Conservation (phyloP, 2,797 vertebrate genomes). For the Chiroxiphia lanceolata region DNA sequence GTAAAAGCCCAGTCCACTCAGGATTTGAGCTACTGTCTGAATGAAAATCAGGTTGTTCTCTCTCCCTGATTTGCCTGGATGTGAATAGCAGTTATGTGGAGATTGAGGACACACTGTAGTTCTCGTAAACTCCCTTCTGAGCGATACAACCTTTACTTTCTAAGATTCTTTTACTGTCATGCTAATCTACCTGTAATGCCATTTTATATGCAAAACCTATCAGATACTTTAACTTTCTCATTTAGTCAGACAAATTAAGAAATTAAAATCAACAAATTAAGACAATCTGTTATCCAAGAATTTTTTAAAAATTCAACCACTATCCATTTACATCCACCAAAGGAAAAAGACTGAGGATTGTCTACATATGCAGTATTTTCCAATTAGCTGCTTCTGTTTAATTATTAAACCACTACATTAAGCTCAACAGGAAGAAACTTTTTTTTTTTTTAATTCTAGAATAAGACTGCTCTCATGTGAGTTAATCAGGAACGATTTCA, state of each 20-base stretch:
- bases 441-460: not conserved
- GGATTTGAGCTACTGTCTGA: not conserved
- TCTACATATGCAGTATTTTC: not conserved
- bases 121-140: not conserved
- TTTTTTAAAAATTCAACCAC: not conserved
- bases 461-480: not conserved
- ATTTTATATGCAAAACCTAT: not conserved
- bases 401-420: constrained; percentile 36
- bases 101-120: not conserved
- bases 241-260: not conserved
- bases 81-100: not conserved
- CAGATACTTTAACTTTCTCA: not conserved
- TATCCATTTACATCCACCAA: not conserved
- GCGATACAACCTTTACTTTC: not conserved
- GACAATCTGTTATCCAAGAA: not conserved
- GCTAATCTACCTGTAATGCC: not conserved
- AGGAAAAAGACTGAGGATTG: not conserved
- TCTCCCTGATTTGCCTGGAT: not conserved
- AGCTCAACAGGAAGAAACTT: not conserved
- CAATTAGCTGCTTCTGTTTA: constrained; percentile 31
- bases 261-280: not conserved
- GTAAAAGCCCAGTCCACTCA: not conserved
- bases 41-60: not conserved
- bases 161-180: not conserved
- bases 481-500: constrained; percentile 10